Percentiles rank a stretch among this genome's conserved stretches.
Evolutionary conservation across 1,140 invertebrate species (phyloP).

Genomic region (Rhyacophila brunnea): DNA sequence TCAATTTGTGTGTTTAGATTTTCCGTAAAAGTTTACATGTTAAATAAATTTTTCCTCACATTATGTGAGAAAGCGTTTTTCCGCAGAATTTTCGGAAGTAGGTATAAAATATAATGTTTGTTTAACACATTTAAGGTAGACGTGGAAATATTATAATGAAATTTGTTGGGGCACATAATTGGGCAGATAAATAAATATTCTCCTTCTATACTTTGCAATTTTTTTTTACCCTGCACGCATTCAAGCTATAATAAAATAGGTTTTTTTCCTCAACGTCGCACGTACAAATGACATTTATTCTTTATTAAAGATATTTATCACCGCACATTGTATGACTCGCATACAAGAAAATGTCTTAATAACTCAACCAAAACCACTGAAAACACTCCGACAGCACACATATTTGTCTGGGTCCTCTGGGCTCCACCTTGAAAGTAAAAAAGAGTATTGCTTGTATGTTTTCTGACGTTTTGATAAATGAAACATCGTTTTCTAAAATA

Average conservation of each 20-base stretch:
- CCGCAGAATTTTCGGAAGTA: too few relatives aligned
- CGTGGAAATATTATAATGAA: too few relatives aligned
- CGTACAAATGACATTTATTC: slow-evolving; percentile 21
- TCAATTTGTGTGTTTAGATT: too few relatives aligned
- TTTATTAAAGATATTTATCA: slow-evolving; percentile 26
- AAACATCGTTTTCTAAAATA: not conserved
- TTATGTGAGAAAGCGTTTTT: too few relatives aligned
- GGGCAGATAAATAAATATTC: not conserved
- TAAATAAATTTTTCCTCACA: too few relatives aligned
- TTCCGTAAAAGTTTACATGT: too few relatives aligned
- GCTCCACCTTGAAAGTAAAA: slow-evolving; percentile 15
- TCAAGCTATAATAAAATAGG: slow-evolving; percentile 33
- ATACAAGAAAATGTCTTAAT: slow-evolving; percentile 23
- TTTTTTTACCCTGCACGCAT: slow-evolving; percentile 35
- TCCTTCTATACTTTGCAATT: slow-evolving; percentile 30
- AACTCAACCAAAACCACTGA: slow-evolving; percentile 6
- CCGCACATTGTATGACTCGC: slow-evolving; percentile 10
- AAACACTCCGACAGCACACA: slow-evolving; percentile 7
- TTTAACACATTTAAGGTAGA: too few relatives aligned
- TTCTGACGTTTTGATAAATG: not conserved
- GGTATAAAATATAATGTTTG: too few relatives aligned
- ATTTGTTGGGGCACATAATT: too few relatives aligned
- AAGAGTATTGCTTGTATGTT: not conserved
- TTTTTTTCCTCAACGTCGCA: slow-evolving; percentile 18
- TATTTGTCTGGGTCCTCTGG: not conserved